phyloP scores from a whole-genome alignment of 2,888 invertebrate species.

The Mystacides longicornis region DNA sequence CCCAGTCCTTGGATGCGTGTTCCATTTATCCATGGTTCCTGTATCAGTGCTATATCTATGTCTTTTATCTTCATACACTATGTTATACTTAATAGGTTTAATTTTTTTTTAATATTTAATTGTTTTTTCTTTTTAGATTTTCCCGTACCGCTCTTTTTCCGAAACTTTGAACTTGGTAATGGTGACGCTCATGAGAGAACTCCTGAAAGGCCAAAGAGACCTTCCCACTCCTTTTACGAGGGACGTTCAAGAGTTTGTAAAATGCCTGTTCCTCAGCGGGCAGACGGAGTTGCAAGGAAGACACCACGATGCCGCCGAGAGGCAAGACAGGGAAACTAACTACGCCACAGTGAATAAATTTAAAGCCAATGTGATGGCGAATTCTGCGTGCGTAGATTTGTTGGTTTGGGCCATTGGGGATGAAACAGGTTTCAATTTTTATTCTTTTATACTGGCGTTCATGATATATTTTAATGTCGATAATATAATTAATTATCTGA shows the following conservation, averaged over 20 bases:
- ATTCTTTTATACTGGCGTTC: no score
- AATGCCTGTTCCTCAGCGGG: constrained; percentile 82
- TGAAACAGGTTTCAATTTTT: constrained; percentile 85
- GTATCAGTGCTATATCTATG: no score
- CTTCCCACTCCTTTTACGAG: constrained; percentile 84
- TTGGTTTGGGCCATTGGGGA: constrained; percentile 97
- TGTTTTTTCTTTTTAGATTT: constrained; percentile 48
- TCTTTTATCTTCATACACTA: no score
- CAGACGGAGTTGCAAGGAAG: constrained; percentile 87
- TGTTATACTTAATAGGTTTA: no score
- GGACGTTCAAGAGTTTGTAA: constrained; percentile 86
- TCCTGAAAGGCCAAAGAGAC: constrained; percentile 85
- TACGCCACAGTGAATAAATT: constrained; percentile 80
- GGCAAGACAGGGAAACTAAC: constrained; percentile 75
- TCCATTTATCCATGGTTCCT: no score
- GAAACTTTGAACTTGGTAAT: constrained; percentile 91
- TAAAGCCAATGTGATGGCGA: constrained; percentile 92
- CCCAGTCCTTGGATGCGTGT: no score
- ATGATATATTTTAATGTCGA: no score
- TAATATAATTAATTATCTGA: no score
- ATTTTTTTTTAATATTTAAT: no score
- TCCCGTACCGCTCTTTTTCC: constrained; percentile 90
- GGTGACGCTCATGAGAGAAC: constrained; percentile 83
- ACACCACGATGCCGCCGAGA: constrained; percentile 77
- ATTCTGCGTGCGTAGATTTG: constrained; percentile 94